Conservation (phyloP, 2,113 vertebrate species). For the Nothocercus nigrocapillus region DNA sequence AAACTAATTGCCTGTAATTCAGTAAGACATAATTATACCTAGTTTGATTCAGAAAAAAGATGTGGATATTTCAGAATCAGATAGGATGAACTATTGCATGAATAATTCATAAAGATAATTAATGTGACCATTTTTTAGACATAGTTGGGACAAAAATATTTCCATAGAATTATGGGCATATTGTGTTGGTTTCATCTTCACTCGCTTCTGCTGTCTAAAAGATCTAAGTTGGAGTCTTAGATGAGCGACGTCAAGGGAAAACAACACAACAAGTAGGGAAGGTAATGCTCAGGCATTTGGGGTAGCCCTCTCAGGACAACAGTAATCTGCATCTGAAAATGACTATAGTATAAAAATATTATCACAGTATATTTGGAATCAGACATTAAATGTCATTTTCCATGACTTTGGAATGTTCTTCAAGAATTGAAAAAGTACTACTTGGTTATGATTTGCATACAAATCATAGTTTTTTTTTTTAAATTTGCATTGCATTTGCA, state of each 20-base stretch:
- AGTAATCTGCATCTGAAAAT: background rate
- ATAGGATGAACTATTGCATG: background rate
- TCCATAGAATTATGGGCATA: background rate
- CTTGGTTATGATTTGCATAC: background rate
- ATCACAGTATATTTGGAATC: background rate
- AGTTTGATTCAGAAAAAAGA: slow-evolving; percentile 39
- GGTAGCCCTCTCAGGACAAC: background rate
- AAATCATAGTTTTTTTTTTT: background rate
- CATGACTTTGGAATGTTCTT: background rate
- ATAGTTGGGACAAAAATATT: background rate
- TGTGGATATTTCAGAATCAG: slow-evolving; percentile 7
- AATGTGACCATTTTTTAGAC: background rate
- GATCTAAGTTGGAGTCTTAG: background rate
- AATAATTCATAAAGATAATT: slow-evolving; percentile 48
- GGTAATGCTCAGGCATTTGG: background rate
- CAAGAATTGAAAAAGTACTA: background rate
- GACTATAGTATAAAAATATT: background rate
- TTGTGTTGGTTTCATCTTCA: background rate
- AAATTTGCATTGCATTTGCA: background rate
- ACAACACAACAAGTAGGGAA: background rate
- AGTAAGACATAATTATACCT: slow-evolving; percentile 51
- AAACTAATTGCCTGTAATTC: slow-evolving; percentile 50
- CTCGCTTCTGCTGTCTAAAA: background rate
- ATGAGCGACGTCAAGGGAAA: background rate
- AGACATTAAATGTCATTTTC: background rate